Percentiles rank a stretch among this genome's conserved stretches.
Conservation (phyloP, 2,888 invertebrate genomes). For the Girardia tigrina region DNA sequence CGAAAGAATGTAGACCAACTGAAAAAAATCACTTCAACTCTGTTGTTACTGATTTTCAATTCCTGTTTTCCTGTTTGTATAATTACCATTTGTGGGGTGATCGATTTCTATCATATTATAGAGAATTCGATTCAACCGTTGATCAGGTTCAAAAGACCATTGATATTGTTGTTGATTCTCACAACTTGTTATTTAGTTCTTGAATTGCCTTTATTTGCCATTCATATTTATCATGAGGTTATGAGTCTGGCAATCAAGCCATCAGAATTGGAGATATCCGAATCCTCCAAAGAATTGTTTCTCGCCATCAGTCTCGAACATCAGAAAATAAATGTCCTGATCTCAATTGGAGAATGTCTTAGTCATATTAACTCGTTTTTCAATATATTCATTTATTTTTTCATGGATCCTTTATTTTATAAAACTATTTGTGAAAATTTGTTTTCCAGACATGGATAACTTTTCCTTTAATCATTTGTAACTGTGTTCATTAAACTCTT, state of each 20-base stretch:
- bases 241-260: not conserved
- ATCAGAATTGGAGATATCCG: not conserved
- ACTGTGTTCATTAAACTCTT: no score
- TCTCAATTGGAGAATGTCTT: not conserved
- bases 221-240: slow-evolving; percentile 8
- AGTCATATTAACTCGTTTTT: not conserved
- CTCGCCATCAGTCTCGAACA: not conserved
- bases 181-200: not conserved
- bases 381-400: not conserved
- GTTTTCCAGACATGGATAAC: no score
- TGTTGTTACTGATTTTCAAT: slow-evolving; percentile 4
- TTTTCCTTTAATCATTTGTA: no score
- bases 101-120: slow-evolving; percentile 17
- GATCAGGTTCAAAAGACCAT: not conserved
- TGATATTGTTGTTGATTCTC: not conserved
- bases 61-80: slow-evolving; percentile 2
- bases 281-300: not conserved
- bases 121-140: not conserved
- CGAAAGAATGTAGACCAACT: not conserved
- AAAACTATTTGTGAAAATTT: no score
- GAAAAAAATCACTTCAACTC: not conserved
- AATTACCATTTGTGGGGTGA: not conserved
- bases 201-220: not conserved
- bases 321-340: not conserved
- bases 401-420: slow-evolving; percentile 13